Evolutionary conservation across 2,797 vertebrate genomes (phyloP).

Genomic region (Erithacus rubecula): DNA sequence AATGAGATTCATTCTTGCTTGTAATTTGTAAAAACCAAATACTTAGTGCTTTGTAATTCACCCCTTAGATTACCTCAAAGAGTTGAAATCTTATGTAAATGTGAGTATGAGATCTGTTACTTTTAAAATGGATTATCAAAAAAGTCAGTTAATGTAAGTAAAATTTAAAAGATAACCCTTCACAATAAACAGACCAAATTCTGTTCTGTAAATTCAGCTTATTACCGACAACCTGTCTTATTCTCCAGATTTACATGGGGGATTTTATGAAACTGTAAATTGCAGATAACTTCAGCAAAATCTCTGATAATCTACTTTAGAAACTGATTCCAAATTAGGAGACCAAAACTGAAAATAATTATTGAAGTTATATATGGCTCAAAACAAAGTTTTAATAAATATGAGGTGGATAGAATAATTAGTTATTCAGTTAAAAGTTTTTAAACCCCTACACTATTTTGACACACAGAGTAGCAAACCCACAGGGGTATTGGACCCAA

Average conservation of each 20-base stretch:
- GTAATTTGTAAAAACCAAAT: neutral
- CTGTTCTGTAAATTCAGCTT: neutral
- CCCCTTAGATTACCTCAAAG: neutral
- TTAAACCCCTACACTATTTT: too few relatives aligned
- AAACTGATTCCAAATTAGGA: neutral
- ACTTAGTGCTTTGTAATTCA: neutral
- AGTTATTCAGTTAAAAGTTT: too few relatives aligned
- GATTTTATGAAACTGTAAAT: neutral
- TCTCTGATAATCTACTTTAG: neutral
- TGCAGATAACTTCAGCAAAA: neutral
- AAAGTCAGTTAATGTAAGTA: neutral
- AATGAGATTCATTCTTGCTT: neutral
- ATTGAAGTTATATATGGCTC: neutral
- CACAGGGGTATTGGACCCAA: too few relatives aligned
- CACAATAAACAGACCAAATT: neutral
- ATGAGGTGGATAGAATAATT: too few relatives aligned
- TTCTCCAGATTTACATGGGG: neutral
- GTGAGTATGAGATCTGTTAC: neutral
- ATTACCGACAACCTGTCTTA: neutral
- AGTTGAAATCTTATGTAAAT: neutral
- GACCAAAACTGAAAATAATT: neutral
- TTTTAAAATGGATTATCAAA: neutral
- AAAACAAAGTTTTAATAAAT: neutral
- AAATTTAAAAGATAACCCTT: neutral
- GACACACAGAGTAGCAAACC: too few relatives aligned